A percentile compares a stretch with the other conserved stretches of the same genome.
phyloP scores from a whole-genome alignment of 2,797 vertebrate genomes.

The Heliangelus exortis region DNA sequence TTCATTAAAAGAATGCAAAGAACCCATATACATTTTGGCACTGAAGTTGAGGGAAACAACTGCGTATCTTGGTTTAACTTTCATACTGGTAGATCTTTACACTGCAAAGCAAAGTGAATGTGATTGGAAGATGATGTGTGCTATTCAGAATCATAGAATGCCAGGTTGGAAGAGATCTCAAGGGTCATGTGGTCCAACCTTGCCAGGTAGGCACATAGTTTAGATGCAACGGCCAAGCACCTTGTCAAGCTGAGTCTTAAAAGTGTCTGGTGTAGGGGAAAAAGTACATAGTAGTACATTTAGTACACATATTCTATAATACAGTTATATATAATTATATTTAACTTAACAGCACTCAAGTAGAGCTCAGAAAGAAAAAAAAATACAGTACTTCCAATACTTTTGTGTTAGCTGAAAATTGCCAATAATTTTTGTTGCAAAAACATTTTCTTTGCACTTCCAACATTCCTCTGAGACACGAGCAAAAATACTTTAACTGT shows the following conservation, averaged over 20 bases:
- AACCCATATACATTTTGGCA: neutral
- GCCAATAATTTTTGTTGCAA: slow-evolving; percentile 57
- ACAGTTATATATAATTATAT: neutral
- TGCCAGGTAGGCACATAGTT: too few relatives aligned
- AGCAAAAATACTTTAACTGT: slow-evolving; percentile 51
- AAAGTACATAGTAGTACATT: too few relatives aligned
- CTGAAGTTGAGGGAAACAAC: neutral
- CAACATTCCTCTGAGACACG: slow-evolving; percentile 33
- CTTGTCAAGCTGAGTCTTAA: too few relatives aligned
- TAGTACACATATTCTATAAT: neutral
- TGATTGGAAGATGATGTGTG: neutral
- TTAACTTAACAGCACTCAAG: neutral
- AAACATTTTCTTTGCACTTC: slow-evolving; percentile 59
- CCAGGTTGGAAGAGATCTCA: too few relatives aligned
- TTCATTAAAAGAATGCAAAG: neutral
- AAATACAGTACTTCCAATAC: neutral
- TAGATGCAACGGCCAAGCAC: too few relatives aligned
- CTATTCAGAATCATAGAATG: neutral
- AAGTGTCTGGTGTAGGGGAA: too few relatives aligned
- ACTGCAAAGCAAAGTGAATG: neutral
- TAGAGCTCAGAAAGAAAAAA: neutral
- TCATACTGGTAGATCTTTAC: neutral
- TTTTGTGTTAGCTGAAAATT: slow-evolving; percentile 45
- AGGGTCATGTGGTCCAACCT: too few relatives aligned
- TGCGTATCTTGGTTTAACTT: neutral